Conservation (phyloP, 2,888 invertebrate species). For the Scrobipalpa costella region DNA sequence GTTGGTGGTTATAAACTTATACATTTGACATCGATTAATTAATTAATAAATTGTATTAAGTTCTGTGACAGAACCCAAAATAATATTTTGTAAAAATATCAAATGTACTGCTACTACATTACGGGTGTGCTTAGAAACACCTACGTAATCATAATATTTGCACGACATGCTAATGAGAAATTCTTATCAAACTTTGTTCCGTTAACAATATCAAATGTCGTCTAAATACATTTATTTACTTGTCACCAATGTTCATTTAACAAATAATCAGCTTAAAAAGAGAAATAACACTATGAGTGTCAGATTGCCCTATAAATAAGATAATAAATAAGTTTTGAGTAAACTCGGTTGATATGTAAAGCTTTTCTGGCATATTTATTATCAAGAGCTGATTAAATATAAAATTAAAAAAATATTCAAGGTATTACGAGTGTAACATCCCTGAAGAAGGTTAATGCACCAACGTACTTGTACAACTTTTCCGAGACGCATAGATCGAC, state of each 20-base stretch:
- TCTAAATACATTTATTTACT: not conserved
- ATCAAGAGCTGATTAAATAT: not conserved
- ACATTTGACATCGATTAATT: too few species aligned
- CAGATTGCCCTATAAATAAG: too few species aligned
- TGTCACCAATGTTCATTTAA: not conserved
- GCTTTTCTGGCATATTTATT: not conserved
- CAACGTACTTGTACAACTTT: too few species aligned
- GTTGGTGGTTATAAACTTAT: too few species aligned
- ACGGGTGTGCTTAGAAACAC: not conserved
- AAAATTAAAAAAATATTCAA: not conserved
- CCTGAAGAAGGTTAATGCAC: not conserved
- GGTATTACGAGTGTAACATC: not conserved
- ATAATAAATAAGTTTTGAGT: too few species aligned
- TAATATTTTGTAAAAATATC: constrained; percentile 25
- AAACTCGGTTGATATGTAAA: not conserved
- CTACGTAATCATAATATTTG: not conserved
- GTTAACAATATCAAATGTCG: not conserved
- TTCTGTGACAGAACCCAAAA: not conserved
- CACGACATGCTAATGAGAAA: not conserved
- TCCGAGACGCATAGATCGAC: too few species aligned
- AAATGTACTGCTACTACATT: not conserved
- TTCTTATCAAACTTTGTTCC: not conserved
- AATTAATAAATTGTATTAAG: not conserved
- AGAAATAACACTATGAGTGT: not conserved
- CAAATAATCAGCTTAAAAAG: not conserved